Percentiles rank a stretch among this genome's conserved stretches.
phyloP scores from a whole-genome alignment of 2,888 invertebrate species.

The Dynastes grantii region DNA sequence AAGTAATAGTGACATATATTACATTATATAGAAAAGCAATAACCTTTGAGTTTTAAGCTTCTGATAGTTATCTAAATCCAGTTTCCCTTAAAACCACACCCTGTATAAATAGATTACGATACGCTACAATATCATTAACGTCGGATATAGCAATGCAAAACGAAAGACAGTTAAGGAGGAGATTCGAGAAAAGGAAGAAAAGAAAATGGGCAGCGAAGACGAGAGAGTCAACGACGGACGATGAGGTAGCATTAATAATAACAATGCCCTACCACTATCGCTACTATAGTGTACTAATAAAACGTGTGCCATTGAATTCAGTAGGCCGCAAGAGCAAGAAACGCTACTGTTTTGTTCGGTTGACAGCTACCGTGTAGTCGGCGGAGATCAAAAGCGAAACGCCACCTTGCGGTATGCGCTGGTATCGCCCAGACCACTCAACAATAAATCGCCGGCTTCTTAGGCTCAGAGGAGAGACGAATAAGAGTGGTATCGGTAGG shows the following conservation, averaged over 20 bases:
- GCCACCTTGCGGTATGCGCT: conserved; percentile 43
- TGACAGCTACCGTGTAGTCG: conserved; percentile 49
- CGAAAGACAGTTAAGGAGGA: conserved; percentile 27
- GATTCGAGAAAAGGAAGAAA: conserved; percentile 4
- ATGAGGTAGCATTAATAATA: conserved; percentile 40
- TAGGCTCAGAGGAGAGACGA: conserved; percentile 11
- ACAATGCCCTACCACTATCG: conserved; percentile 29
- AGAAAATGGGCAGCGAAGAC: neutral
- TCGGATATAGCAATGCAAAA: conserved; percentile 26
- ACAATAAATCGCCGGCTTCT: conserved; percentile 39
- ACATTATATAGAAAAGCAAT: no score
- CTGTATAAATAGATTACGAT: conserved; percentile 5
- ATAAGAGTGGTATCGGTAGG: conserved; percentile 28
- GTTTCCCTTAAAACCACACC: neutral
- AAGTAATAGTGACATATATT: no score
- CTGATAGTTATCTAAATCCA: no score
- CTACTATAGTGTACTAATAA: conserved; percentile 37
- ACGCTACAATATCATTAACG: conserved; percentile 1
- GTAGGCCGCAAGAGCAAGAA: conserved; percentile 45
- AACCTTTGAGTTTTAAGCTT: no score
- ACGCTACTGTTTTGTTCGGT: conserved; percentile 49
- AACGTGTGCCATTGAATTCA: conserved; percentile 43
- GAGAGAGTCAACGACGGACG: conserved; percentile 9
- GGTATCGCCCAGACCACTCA: conserved; percentile 42
- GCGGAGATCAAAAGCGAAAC: conserved; percentile 42